phyloP scores from a whole-genome alignment of 2,888 invertebrate species.

The Diarsia mendica region DNA sequence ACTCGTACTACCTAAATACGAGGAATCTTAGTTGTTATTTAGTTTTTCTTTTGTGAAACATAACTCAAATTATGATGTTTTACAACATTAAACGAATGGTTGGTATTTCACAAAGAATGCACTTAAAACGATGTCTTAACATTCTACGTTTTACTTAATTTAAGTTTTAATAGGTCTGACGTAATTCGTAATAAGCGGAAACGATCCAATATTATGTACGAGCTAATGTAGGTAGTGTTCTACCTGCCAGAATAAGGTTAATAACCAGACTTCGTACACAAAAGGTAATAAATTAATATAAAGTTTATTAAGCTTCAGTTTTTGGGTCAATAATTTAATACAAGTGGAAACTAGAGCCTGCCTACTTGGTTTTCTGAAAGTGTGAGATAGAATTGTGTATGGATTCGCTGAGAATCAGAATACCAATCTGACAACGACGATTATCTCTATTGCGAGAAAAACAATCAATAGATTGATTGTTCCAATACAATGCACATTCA shows the following conservation, averaged over 20 bases:
- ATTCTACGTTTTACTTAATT: constrained; percentile 50
- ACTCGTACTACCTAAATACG: not conserved
- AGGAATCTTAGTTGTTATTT: not conserved
- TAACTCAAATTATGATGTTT: constrained; percentile 29
- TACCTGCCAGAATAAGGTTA: constrained; percentile 59
- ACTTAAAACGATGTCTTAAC: constrained; percentile 37
- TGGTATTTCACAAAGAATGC: constrained; percentile 47
- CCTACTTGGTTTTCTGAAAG: constrained; percentile 1
- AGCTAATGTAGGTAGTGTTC: constrained; percentile 33
- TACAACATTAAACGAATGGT: constrained; percentile 18
- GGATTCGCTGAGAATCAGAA: constrained; percentile 38
- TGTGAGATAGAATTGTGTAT: constrained; percentile 20
- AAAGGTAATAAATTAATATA: constrained; percentile 46
- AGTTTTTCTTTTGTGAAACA: constrained; percentile 4
- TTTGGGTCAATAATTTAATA: constrained; percentile 25
- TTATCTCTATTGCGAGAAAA: constrained; percentile 43
- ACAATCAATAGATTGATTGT: constrained; percentile 55
- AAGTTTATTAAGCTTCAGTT: constrained; percentile 14
- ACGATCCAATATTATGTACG: constrained; percentile 53
- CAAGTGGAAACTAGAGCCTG: constrained; percentile 9
- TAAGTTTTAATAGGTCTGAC: constrained; percentile 56
- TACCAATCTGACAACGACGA: constrained; percentile 40
- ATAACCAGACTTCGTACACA: constrained; percentile 53
- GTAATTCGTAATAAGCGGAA: constrained; percentile 66
- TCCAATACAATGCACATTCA: constrained; percentile 58